Evolutionary conservation across 2,888 invertebrate genomes (phyloP).

Genomic region (Gymnocheta viridis): DNA sequence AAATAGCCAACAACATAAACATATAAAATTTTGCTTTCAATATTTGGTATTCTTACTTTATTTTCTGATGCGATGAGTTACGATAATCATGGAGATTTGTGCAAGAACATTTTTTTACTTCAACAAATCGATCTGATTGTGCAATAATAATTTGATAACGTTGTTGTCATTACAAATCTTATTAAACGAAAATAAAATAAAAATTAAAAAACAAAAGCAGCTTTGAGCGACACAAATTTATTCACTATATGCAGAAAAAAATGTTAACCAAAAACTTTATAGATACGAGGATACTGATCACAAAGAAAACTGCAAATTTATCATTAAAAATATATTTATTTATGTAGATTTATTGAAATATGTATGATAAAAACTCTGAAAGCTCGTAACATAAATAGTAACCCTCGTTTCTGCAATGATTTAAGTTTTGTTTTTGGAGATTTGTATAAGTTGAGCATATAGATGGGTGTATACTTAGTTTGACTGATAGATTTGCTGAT

Average conservation of each 20-base stretch:
- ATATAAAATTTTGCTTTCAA: not conserved
- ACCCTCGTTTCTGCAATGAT: not conserved
- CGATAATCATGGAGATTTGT: slow-evolving; percentile 30
- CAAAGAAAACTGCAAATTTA: no score
- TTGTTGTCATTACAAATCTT: slow-evolving; percentile 16
- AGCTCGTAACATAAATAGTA: no score
- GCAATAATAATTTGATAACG: not conserved
- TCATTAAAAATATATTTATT: no score
- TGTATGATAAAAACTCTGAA: no score
- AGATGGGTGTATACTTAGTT: not conserved
- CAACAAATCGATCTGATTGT: slow-evolving; percentile 35
- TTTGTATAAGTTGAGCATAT: not conserved
- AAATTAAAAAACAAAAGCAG: not conserved
- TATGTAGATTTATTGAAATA: no score
- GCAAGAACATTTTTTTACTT: slow-evolving; percentile 35
- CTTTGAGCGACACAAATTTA: slow-evolving; percentile 33
- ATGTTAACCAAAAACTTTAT: not conserved
- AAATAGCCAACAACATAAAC: not conserved
- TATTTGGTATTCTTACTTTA: not conserved
- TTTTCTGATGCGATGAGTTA: not conserved
- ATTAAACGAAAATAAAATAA: slow-evolving; percentile 1
- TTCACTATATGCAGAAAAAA: slow-evolving; percentile 17
- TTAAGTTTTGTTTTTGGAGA: not conserved
- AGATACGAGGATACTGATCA: not conserved
- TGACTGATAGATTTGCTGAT: slow-evolving; percentile 35